Conservation (phyloP, 2,797 vertebrate genomes). For the Potorous gilbertii region DNA sequence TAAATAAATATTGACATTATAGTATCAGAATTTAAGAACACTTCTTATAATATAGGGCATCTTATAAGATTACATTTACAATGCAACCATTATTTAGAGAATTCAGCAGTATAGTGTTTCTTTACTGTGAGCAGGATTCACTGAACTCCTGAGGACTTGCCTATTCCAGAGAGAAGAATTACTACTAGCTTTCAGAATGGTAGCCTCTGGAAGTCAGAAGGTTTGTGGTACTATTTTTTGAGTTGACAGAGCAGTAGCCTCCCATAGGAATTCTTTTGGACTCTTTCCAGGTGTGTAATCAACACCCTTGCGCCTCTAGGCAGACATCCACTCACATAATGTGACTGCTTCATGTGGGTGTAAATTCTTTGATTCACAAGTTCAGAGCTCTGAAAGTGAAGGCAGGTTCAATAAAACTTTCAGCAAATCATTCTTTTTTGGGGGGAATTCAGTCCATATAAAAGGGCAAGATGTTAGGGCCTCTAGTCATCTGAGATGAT, state of each 20-base stretch:
- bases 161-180: not conserved
- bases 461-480: not conserved
- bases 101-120: not conserved
- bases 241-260: not conserved
- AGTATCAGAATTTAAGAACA: not conserved
- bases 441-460: not conserved
- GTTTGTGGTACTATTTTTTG: not conserved
- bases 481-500: not conserved
- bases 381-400: not conserved
- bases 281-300: not conserved
- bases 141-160: not conserved
- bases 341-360: not conserved
- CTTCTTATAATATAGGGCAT: not conserved
- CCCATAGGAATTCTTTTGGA: not conserved
- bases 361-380: not conserved
- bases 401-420: not conserved
- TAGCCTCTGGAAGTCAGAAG: not conserved
- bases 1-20: not conserved
- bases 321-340: not conserved
- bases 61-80: not conserved
- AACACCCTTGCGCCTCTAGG: not conserved
- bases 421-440: not conserved
- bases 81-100: not conserved
- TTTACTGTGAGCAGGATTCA: not conserved
- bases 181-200: not conserved